Evolutionary conservation across 2,113 vertebrate species (phyloP).

Genomic region (Scatophagus argus): DNA sequence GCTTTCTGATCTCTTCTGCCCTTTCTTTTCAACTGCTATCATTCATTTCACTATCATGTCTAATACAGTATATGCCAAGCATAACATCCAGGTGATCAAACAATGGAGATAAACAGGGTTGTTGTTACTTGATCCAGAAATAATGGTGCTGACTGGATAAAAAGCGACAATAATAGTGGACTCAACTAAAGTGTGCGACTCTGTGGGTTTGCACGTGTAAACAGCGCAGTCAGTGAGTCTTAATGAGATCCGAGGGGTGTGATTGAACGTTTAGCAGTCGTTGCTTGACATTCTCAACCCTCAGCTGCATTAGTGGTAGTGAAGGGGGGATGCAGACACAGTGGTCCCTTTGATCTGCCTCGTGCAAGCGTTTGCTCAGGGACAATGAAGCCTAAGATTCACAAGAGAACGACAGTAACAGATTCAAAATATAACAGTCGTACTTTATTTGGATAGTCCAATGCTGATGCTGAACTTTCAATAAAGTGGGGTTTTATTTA

Average conservation of each 20-base stretch:
- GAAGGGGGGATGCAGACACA: conserved; percentile 22
- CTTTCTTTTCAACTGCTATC: not conserved
- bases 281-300: conserved; percentile 39
- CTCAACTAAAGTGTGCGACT: conserved; percentile 5
- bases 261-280: conserved; percentile 29
- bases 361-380: conserved; percentile 12
- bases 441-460: not conserved
- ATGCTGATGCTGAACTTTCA: not conserved
- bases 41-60: not conserved
- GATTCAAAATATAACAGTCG: not conserved
- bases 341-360: conserved; percentile 25
- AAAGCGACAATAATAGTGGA: not conserved
- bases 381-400: conserved; percentile 11
- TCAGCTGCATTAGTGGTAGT: conserved; percentile 24
- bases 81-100: not conserved
- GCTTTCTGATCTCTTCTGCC: not conserved
- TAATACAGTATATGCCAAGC: too few species aligned
- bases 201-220: conserved; percentile 10
- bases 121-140: not conserved
- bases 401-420: not conserved
- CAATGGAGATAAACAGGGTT: not conserved
- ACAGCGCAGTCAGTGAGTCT: conserved; percentile 24
- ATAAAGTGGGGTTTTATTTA: not conserved
- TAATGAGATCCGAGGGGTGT: conserved; percentile 52
- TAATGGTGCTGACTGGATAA: not conserved